Evolutionary conservation across 2,888 invertebrate species (phyloP).

Genomic region (Patella pellucida): DNA sequence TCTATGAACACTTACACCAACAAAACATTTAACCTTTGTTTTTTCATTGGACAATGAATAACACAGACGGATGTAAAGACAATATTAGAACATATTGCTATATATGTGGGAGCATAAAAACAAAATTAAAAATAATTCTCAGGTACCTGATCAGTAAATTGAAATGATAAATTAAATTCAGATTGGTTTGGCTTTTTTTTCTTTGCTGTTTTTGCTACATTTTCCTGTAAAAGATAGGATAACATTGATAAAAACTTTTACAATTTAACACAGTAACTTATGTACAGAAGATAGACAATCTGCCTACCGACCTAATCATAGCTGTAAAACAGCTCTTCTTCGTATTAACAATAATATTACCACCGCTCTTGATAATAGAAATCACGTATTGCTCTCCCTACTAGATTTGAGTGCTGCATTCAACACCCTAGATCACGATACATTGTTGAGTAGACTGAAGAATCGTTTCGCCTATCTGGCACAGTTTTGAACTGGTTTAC

Average conservation of each 20-base stretch:
- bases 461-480: neutral
- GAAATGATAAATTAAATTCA: slow-evolving; percentile 85
- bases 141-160: slow-evolving; percentile 78
- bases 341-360: too few species aligned
- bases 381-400: too few species aligned
- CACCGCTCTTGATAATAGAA: too few species aligned
- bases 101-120: too few species aligned
- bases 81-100: too few species aligned
- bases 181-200: slow-evolving; percentile 60
- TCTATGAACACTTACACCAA: too few species aligned
- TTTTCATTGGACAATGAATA: too few species aligned
- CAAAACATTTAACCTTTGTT: too few species aligned
- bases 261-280: too few species aligned
- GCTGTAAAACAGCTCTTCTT: neutral
- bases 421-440: neutral
- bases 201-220: slow-evolving; percentile 25
- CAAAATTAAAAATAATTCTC: too few species aligned
- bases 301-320: neutral
- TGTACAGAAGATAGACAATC: neutral
- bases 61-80: too few species aligned
- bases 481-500: neutral
- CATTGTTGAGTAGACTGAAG: neutral
- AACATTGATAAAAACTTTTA: too few species aligned
- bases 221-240: neutral
- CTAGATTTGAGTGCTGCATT: neutral